Conservation (phyloP, 2,113 vertebrate genomes). For the Neodon shergylaensis region DNA sequence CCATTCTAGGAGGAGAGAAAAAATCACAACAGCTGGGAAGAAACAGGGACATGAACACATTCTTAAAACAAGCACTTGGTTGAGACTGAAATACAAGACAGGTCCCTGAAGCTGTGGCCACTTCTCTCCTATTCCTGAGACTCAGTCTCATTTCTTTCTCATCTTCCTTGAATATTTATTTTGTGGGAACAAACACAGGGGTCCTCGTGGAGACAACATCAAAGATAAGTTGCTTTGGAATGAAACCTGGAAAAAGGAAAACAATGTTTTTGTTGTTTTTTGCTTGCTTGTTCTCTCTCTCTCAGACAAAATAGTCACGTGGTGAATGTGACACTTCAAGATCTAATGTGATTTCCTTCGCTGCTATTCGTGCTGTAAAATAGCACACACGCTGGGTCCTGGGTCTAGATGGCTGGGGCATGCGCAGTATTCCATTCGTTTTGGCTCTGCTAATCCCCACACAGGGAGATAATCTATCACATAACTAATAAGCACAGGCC, state of each 20-base stretch:
- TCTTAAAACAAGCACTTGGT: neutral
- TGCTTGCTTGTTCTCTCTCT: neutral
- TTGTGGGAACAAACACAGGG: neutral
- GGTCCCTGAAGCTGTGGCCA: neutral
- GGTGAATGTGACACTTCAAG: neutral
- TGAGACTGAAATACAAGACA: neutral
- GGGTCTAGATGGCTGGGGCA: neutral
- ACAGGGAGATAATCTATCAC: constrained; percentile 2
- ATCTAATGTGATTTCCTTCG: neutral
- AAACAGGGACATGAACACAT: neutral
- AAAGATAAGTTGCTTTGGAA: constrained; percentile 1
- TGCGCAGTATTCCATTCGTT: neutral
- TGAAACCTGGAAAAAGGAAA: neutral
- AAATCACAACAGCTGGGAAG: neutral
- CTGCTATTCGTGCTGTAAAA: constrained; percentile 45
- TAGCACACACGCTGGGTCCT: neutral
- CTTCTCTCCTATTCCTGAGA: neutral
- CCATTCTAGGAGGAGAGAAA: neutral
- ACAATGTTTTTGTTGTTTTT: neutral
- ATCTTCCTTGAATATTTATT: neutral
- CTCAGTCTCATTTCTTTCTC: neutral
- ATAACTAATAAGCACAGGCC: constrained; percentile 49
- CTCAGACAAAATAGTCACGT: neutral
- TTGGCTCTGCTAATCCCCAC: neutral
- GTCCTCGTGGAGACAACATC: neutral